Evolutionary conservation across 2,888 invertebrate genomes (phyloP).

Genomic region (Lepeophtheirus nordmannii): DNA sequence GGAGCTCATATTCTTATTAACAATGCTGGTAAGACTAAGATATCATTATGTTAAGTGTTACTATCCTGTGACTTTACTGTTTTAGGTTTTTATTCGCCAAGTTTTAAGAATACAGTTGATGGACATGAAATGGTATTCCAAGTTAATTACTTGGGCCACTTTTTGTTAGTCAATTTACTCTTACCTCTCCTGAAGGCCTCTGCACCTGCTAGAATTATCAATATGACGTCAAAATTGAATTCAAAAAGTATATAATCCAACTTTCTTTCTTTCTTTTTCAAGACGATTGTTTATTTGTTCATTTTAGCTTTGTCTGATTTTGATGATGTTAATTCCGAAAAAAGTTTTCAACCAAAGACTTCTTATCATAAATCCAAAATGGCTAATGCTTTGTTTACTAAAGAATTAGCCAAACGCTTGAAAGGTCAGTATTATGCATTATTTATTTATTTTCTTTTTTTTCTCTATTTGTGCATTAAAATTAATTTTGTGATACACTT

Average conservation of each 20-base stretch:
- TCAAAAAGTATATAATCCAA: not conserved
- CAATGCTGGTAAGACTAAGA: conserved; percentile 12
- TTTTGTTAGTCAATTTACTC: conserved; percentile 58
- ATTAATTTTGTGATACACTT: not conserved
- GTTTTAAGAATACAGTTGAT: conserved; percentile 54
- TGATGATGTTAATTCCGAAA: not conserved
- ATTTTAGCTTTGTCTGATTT: not conserved
- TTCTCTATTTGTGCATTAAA: not conserved
- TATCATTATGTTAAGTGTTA: conserved; percentile 33
- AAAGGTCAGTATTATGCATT: not conserved
- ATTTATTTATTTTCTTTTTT: not conserved
- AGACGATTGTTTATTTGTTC: not conserved
- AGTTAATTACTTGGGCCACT: conserved; percentile 69
- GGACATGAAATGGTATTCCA: conserved; percentile 61
- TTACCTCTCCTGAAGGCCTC: conserved; percentile 51
- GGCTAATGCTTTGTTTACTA: not conserved
- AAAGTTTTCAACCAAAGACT: not conserved
- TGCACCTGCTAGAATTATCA: conserved; percentile 53
- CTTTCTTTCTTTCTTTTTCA: not conserved
- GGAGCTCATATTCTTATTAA: conserved; percentile 23
- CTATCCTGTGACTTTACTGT: conserved; percentile 50
- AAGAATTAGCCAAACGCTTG: conserved; percentile 4
- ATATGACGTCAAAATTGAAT: conserved; percentile 68
- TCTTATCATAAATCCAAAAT: not conserved
- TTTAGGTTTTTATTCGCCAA: conserved; percentile 56